A percentile compares a stretch with the other conserved stretches of the same genome.
Conservation (phyloP, 30 jellyfish, hydroid and myxozoan genomes). For the Pseudorhiza aurosa region DNA sequence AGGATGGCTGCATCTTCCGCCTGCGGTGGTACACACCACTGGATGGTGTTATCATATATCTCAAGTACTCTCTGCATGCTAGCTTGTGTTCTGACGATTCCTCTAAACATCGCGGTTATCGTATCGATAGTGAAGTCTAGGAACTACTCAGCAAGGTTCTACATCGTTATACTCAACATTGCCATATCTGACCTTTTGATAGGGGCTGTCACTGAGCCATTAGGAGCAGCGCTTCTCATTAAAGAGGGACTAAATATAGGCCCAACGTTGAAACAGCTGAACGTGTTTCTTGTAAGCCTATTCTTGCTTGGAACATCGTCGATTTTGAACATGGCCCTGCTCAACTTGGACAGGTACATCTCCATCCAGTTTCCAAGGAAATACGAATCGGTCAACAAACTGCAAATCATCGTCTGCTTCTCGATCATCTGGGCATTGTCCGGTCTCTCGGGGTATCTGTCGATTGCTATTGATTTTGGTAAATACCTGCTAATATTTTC, state of each 20-base stretch:
- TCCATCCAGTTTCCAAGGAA: slow-evolving; percentile 50
- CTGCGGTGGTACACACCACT: slow-evolving; percentile 37
- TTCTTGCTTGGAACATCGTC: slow-evolving; percentile 61
- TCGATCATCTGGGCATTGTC: slow-evolving; percentile 44
- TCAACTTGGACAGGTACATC: slow-evolving; percentile 58
- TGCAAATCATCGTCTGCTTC: slow-evolving; percentile 4
- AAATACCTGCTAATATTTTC: slow-evolving; percentile 39
- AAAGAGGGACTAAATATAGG: slow-evolving; percentile 27
- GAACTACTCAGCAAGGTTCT: slow-evolving; percentile 32
- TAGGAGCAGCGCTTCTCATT: slow-evolving; percentile 34
- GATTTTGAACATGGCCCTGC: slow-evolving; percentile 69
- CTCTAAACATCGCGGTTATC: slow-evolving; percentile 57
- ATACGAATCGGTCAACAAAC: slow-evolving; percentile 6
- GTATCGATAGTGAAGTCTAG: slow-evolving; percentile 40
- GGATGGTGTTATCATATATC: slow-evolving; percentile 25
- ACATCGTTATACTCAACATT: slow-evolving; percentile 60
- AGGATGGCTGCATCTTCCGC: slow-evolving; percentile 14
- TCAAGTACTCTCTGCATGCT: slow-evolving; percentile 30
- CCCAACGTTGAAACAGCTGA: background rate
- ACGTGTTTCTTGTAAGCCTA: slow-evolving; percentile 13
- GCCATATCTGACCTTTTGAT: slow-evolving; percentile 58
- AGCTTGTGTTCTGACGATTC: slow-evolving; percentile 39
- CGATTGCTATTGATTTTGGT: slow-evolving; percentile 33
- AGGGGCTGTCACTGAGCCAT: slow-evolving; percentile 48
- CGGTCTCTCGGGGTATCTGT: slow-evolving; percentile 14